Conservation (phyloP, 2,888 invertebrate species). For the Malthinus seriepunctatus region DNA sequence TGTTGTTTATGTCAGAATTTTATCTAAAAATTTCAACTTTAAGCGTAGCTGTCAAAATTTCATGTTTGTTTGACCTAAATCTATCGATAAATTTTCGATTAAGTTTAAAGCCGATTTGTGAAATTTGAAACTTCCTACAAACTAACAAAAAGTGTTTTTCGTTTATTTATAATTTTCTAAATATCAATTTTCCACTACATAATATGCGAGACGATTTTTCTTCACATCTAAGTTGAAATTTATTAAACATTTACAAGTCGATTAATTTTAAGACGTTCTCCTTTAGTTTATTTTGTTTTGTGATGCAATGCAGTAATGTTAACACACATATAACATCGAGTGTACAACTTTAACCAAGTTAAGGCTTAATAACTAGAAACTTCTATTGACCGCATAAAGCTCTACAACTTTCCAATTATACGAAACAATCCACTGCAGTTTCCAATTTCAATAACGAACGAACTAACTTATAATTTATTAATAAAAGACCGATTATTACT, state of each 20-base stretch:
- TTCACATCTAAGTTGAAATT: neutral
- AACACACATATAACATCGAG: neutral
- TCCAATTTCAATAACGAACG: slow-evolving; percentile 1
- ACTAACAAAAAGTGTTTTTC: too few species aligned
- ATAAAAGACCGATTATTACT: neutral
- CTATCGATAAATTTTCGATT: too few species aligned
- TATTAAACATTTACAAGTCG: slow-evolving; percentile 3
- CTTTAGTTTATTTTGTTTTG: slow-evolving; percentile 1
- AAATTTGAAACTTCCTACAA: too few species aligned
- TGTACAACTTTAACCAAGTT: neutral
- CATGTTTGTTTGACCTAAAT: too few species aligned
- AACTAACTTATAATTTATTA: slow-evolving; percentile 5
- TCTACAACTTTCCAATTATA: slow-evolving; percentile 4
- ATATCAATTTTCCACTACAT: too few species aligned
- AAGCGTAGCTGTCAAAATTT: too few species aligned
- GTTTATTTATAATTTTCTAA: too few species aligned
- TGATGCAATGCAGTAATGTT: slow-evolving; percentile 3
- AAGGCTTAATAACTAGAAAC: neutral
- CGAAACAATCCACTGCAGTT: neutral
- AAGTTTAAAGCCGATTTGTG: too few species aligned
- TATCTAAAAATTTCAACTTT: too few species aligned
- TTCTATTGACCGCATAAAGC: slow-evolving; percentile 1
- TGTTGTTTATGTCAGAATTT: too few species aligned
- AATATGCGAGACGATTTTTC: too few species aligned
- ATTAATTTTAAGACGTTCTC: neutral